Conservation (phyloP, 64 coral and sea anemone species). For the Stylophora pistillata region DNA sequence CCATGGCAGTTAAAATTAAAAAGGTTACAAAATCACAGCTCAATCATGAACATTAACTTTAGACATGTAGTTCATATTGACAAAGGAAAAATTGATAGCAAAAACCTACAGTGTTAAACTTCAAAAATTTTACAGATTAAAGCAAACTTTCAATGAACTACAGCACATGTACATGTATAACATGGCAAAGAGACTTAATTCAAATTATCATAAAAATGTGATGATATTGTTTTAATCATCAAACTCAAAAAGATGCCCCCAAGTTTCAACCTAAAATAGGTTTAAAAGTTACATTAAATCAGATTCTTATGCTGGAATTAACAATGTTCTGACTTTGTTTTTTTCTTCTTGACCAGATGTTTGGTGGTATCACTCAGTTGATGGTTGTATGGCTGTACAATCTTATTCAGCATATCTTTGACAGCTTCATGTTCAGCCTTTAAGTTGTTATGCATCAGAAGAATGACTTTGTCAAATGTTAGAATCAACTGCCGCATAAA, state of each 20-base stretch:
- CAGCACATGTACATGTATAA: too few species aligned
- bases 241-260: background rate
- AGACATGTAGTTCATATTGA: too few species aligned
- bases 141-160: background rate
- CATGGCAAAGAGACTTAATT: too few species aligned
- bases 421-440: slow-evolving; percentile 68
- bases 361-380: slow-evolving; percentile 73
- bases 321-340: background rate
- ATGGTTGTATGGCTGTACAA: slow-evolving; percentile 69
- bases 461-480: slow-evolving; percentile 86
- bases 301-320: background rate
- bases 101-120: too few species aligned
- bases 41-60: too few species aligned
- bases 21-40: too few species aligned
- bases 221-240: background rate
- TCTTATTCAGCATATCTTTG: slow-evolving; percentile 85
- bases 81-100: too few species aligned
- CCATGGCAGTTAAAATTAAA: too few species aligned
- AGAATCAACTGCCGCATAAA: slow-evolving; percentile 79
- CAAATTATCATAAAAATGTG: background rate
- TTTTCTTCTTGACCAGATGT: slow-evolving; percentile 66
- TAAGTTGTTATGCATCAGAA: slow-evolving; percentile 66
- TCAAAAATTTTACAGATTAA: too few species aligned
- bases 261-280: background rate
- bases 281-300: slow-evolving; percentile 16